Conservation (phyloP, 2,888 invertebrate genomes). For the Cataglyphis altisquamis region DNA sequence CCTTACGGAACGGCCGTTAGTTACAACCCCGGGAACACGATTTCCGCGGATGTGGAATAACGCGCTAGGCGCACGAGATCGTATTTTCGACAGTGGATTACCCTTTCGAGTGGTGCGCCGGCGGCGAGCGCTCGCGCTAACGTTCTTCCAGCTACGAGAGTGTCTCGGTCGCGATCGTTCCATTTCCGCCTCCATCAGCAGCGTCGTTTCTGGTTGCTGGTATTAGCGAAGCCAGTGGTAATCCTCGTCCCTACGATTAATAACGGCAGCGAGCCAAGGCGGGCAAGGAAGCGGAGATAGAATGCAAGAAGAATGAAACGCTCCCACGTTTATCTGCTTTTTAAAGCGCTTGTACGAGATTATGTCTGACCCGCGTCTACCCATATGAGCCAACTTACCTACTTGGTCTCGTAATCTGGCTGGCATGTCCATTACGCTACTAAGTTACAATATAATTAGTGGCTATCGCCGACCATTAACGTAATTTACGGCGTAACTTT, state of each 20-base stretch:
- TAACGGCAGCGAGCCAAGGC: constrained; percentile 65
- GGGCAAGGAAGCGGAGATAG: constrained; percentile 51
- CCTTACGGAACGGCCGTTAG: constrained; percentile 51
- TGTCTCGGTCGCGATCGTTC: constrained; percentile 75
- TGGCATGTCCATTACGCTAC: constrained; percentile 53
- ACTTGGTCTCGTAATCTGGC: constrained; percentile 44
- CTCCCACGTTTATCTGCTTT: constrained; percentile 54
- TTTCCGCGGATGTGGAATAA: constrained; percentile 74
- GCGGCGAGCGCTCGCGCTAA: constrained; percentile 41
- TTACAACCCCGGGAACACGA: constrained; percentile 65
- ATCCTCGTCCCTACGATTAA: constrained; percentile 70
- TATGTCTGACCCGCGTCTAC: constrained; percentile 57
- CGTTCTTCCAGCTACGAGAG: constrained; percentile 58
- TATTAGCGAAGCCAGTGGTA: constrained; percentile 59
- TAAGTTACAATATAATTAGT: constrained; percentile 57
- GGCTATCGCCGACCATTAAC: constrained; percentile 53
- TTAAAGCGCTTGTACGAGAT: constrained; percentile 54
- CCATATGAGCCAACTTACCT: constrained; percentile 57
- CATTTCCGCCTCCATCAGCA: constrained; percentile 77
- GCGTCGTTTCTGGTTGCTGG: constrained; percentile 66
- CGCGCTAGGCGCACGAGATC: constrained; percentile 65
- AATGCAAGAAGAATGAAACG: constrained; percentile 54
- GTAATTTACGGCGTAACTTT: constrained; percentile 49
- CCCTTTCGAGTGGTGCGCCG: constrained; percentile 67
- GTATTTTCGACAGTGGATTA: constrained; percentile 77